phyloP scores from a whole-genome alignment of 2,113 vertebrate genomes.

The Embiotoca jacksoni region DNA sequence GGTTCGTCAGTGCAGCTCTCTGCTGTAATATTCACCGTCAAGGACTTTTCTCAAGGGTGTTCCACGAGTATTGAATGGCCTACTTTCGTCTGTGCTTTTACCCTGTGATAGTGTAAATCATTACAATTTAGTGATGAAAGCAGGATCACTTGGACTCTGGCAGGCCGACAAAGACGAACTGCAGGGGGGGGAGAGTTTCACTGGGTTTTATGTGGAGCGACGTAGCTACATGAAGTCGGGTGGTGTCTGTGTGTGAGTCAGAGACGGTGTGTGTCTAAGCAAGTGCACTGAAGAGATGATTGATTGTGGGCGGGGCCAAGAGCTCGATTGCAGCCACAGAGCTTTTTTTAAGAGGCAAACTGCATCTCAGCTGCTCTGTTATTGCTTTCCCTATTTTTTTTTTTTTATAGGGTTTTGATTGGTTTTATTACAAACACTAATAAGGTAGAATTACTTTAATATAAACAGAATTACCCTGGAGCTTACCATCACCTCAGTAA shows the following conservation, averaged over 20 bases:
- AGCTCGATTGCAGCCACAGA: constrained; percentile 3
- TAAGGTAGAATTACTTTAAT: constrained; percentile 12
- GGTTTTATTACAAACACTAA: constrained; percentile 30
- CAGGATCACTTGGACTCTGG: constrained; percentile 31
- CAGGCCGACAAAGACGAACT: constrained; percentile 26
- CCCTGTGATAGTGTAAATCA: constrained; percentile 54
- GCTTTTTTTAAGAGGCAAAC: neutral
- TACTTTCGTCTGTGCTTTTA: constrained; percentile 47
- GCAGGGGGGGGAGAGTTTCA: constrained; percentile 16
- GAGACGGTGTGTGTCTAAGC: neutral
- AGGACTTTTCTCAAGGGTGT: constrained; percentile 66
- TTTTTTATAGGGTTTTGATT: constrained; percentile 25
- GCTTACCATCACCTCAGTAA: neutral
- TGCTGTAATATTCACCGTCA: constrained; percentile 52
- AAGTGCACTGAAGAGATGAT: neutral
- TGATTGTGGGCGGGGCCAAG: constrained; percentile 6
- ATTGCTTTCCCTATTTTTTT: constrained; percentile 5
- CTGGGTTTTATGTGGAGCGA: constrained; percentile 9
- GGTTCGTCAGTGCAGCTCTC: constrained; percentile 10
- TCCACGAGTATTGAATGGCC: constrained; percentile 51
- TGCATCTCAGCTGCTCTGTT: constrained; percentile 11
- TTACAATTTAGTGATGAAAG: constrained; percentile 58
- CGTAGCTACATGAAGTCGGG: neutral
- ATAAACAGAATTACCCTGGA: constrained; percentile 24
- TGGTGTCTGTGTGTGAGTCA: constrained; percentile 5